A percentile compares a stretch with the other conserved stretches of the same genome.
Conservation (phyloP, 2,113 vertebrate species). For the Gorsachius goisagi region DNA sequence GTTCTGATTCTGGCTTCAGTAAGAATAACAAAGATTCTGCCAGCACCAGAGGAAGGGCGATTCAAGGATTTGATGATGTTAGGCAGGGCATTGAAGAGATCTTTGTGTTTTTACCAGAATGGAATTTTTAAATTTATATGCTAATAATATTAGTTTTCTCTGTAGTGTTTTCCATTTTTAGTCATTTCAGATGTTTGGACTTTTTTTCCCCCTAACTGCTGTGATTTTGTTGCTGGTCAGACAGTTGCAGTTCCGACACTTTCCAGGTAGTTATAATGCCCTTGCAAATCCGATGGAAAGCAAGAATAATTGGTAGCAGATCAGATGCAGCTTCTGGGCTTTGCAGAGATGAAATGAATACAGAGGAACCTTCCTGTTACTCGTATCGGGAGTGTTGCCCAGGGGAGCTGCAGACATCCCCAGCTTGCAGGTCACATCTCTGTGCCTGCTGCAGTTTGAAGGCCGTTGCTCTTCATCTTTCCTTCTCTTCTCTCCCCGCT, state of each 20-base stretch:
- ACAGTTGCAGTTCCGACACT: background rate
- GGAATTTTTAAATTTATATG: background rate
- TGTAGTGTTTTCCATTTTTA: background rate
- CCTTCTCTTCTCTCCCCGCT: background rate
- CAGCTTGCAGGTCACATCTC: background rate
- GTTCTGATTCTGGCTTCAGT: background rate
- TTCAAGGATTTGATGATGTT: background rate
- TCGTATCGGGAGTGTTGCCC: background rate
- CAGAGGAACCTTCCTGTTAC: background rate
- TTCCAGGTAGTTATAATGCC: background rate
- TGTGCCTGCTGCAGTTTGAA: background rate
- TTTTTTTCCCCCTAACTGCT: background rate
- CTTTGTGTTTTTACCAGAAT: background rate
- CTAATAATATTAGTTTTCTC: background rate
- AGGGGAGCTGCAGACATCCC: background rate
- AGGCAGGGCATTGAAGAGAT: background rate
- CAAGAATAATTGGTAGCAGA: background rate
- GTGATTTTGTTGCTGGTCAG: background rate
- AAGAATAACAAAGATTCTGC: background rate
- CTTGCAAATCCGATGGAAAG: background rate
- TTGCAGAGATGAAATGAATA: background rate
- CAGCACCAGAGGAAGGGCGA: fast-evolving
- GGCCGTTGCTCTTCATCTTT: background rate
- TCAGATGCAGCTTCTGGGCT: background rate
- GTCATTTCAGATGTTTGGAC: background rate